Conservation (phyloP, 2,113 vertebrate species). For the Mellivora capensis region DNA sequence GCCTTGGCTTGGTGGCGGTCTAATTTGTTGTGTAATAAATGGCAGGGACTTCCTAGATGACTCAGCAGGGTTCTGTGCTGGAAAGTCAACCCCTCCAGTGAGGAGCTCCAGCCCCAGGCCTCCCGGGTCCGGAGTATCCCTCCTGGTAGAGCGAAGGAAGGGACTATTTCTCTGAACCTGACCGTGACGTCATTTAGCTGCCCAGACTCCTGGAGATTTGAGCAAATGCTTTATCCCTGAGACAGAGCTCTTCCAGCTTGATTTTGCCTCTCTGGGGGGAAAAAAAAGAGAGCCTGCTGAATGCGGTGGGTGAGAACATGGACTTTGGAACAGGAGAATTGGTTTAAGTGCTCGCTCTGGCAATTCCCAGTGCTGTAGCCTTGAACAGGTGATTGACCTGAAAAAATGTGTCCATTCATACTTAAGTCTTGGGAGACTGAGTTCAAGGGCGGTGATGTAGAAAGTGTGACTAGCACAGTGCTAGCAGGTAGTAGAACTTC, state of each 20-base stretch:
- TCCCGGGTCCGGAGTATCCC: neutral
- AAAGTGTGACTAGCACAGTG: fast-evolving
- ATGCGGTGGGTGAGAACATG: neutral
- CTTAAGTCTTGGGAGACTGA: neutral
- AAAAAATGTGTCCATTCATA: neutral
- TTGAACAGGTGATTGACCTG: neutral
- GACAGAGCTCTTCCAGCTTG: neutral
- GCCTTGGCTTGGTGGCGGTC: neutral
- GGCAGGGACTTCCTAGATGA: neutral
- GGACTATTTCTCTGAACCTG: neutral
- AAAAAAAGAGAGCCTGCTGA: neutral
- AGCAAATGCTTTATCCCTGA: neutral
- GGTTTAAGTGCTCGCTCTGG: neutral
- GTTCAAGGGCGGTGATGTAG: neutral
- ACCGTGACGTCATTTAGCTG: neutral
- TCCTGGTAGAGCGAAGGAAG: neutral
- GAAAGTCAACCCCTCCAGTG: neutral
- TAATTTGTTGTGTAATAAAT: neutral
- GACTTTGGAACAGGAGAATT: constrained; percentile 4
- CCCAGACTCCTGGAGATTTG: neutral
- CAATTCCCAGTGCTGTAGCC: neutral
- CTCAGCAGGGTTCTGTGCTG: neutral
- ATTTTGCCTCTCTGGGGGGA: neutral
- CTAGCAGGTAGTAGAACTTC: neutral
- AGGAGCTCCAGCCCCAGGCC: neutral